A percentile compares a stretch with the other conserved stretches of the same genome.
These are phyloP conservation scores for Pangasianodon hypophthalmus DNA, from an alignment of 2,113 vertebrate genomes.

Conservation along the genomic window DNA sequence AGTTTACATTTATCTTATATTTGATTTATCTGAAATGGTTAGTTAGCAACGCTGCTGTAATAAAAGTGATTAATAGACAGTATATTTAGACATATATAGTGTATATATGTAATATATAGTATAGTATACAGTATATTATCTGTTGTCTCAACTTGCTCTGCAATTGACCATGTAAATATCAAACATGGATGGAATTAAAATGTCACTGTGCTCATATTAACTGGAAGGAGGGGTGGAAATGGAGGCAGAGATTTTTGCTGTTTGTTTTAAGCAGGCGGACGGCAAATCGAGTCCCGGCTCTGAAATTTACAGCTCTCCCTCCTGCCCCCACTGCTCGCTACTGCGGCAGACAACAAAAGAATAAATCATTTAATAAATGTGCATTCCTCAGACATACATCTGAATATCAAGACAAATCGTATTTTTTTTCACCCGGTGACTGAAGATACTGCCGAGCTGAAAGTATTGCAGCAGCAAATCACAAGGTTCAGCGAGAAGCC, in stretches of 20 bases:
- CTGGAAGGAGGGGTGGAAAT: background rate
- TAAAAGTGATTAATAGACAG: background rate
- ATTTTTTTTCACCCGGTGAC: slow-evolving; percentile 62
- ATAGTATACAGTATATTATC: background rate
- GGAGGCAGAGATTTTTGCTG: background rate
- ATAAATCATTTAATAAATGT: slow-evolving; percentile 67
- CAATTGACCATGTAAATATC: background rate
- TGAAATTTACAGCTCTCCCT: background rate
- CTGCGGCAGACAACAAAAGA: slow-evolving; percentile 40
- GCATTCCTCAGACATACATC: slow-evolving; percentile 68
- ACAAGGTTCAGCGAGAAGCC: slow-evolving; percentile 64
- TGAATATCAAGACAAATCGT: slow-evolving; percentile 76
- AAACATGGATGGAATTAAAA: background rate
- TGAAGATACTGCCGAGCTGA: slow-evolving; percentile 61
- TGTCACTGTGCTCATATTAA: background rate
- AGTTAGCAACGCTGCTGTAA: background rate
- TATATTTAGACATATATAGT: too few species aligned
- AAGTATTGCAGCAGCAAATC: slow-evolving; percentile 58
- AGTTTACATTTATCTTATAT: background rate
- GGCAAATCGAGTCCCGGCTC: background rate
- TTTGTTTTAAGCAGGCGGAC: background rate
- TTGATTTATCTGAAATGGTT: background rate
- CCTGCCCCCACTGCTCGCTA: slow-evolving; percentile 28
- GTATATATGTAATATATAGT: background rate
- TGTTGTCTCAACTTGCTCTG: background rate